Percentiles rank a stretch among this genome's conserved stretches.
phyloP scores from a whole-genome alignment of 2,888 invertebrate genomes.

The Apodemia duryi region DNA sequence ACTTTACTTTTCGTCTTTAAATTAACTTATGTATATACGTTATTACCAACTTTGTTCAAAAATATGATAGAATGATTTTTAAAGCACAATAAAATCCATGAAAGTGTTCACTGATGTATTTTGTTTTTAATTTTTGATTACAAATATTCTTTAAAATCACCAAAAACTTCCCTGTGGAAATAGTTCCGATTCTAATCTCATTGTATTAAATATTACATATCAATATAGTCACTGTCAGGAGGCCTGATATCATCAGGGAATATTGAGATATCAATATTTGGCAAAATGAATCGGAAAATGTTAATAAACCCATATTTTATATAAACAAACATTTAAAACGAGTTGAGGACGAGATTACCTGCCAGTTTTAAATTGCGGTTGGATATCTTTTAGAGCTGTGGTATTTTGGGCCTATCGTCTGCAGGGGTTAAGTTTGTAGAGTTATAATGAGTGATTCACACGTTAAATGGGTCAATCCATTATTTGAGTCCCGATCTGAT shows the following conservation, averaged over 20 bases:
- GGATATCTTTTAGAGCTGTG: no score
- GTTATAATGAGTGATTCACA: conserved; percentile 61
- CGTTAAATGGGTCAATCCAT: conserved; percentile 72
- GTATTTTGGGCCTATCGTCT: neutral
- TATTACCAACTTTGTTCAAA: no score
- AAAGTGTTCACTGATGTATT: no score
- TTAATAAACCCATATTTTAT: conserved; percentile 30
- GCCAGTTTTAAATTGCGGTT: conserved; percentile 19
- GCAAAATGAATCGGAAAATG: conserved; percentile 12
- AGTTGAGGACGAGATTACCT: conserved; percentile 21
- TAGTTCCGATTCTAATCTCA: no score
- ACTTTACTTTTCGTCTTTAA: no score
- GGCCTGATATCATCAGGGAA: conserved; percentile 4
- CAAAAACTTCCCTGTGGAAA: no score
- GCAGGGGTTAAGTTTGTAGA: conserved; percentile 23
- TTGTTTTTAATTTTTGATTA: no score
- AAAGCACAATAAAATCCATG: no score
- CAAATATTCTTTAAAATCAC: no score
- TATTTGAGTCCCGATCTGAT: conserved; percentile 67
- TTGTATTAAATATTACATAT: neutral
- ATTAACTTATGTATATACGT: no score
- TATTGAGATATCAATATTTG: conserved; percentile 1
- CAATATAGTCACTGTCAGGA: neutral
- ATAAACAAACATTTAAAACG: conserved; percentile 28
- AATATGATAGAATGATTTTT: no score